Conservation (phyloP, 2,113 vertebrate species). For the Leucosticte australis region DNA sequence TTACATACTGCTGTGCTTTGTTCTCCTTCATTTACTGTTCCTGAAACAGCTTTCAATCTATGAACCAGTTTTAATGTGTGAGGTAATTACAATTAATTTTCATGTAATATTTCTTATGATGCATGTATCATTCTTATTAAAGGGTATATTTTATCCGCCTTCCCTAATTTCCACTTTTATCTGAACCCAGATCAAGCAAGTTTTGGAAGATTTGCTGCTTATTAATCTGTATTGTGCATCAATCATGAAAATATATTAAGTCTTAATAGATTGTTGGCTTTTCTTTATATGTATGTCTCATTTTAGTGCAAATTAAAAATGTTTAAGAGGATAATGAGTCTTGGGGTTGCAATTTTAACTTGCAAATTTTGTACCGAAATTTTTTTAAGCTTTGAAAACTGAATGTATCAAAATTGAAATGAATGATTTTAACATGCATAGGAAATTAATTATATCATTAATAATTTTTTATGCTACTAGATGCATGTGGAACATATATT, state of each 20-base stretch:
- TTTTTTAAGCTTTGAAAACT: neutral
- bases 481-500: rapidly evolving
- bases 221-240: neutral
- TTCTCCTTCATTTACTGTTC: neutral
- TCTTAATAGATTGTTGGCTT: neutral
- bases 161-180: neutral
- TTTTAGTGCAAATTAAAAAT: neutral
- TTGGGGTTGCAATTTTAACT: neutral
- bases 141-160: neutral
- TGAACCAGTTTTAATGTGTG: neutral
- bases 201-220: neutral
- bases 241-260: neutral
- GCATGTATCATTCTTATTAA: neutral
- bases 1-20: neutral
- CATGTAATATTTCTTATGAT: neutral
- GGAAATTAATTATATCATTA: neutral
- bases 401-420: neutral
- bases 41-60: neutral
- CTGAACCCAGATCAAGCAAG: neutral
- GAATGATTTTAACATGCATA: neutral
- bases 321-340: neutral
- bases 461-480: neutral
- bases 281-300: neutral
- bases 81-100: neutral
- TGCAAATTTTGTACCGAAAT: neutral